Evolutionary conservation across 2,797 vertebrate genomes (phyloP), one percentile per base, ranked within the genome.

Genomic region (Halcyon badia): DNA sequence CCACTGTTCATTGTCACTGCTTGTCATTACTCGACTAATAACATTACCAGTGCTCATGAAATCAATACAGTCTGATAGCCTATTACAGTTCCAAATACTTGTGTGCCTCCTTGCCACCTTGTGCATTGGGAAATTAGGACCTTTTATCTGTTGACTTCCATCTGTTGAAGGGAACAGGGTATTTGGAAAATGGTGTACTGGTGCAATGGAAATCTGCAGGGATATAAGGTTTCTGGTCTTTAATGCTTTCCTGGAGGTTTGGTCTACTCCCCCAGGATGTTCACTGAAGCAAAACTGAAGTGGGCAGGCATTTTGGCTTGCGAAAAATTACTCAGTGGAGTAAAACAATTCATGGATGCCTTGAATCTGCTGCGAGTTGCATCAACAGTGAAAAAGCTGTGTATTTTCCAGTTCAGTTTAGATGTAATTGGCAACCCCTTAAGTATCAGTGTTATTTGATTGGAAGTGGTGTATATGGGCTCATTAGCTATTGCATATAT

Each of bases 21-120:
- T 95, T 93, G 52, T 89, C 88, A 79, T 97, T 83, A 97, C 94
- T 95, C 2, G 0, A 96, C 97, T 97, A 98, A 97, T 98, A 94
- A 94, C 78, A 83, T 97, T 83, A 66, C 83, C 94, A 94, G 91
- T 94, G 94, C 97, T 98, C 95, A 91, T 95, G 75, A 97, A 92
- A 90, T 65, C 90, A 83, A 97, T 98, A 98, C 97, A 97, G 97
- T 98, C 98, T 98, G 97, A 98, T 98, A 97, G 98, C 98, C 97
- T 84, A 30, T 94, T 93, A 90, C 66, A 83, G 89, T 93, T 96
- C 88, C 93, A 94, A 44, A 83, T 56, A 87, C 0, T 1, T 7
- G 65, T 71, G 64, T 88, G 92, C 90, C 83, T 89, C 90, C 44
- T 93, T 89, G 80, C 70, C 65, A 78, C 76, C 91, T 89, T 69